Percentiles rank a stretch among this genome's conserved stretches.
These are phyloP conservation scores for Araneus ventricosus DNA, from an alignment of 1,140 invertebrate genomes.

Conservation along the genomic window DNA sequence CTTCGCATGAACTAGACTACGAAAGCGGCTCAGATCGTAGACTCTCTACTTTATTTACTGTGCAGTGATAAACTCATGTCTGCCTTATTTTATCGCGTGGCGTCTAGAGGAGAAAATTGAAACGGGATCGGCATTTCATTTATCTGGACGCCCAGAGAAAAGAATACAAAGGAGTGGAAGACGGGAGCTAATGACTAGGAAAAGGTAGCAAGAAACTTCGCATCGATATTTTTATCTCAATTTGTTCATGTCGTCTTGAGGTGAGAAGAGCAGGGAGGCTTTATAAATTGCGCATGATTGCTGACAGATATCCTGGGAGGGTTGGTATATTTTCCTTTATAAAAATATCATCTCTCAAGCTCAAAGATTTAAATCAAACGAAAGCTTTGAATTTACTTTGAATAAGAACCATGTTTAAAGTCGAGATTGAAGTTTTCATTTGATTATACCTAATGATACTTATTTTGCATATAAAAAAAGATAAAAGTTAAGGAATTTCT, in stretches of 20 bases:
- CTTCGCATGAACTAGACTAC: not conserved
- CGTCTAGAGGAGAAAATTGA: not conserved
- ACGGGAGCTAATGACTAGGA: not conserved
- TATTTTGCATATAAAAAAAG: too few relatives aligned
- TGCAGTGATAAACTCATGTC: not conserved
- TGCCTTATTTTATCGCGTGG: not conserved
- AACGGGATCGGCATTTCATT: conserved; percentile 1
- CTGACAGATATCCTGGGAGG: not conserved
- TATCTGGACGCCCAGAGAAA: not conserved
- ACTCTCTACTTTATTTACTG: not conserved
- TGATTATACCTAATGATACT: too few relatives aligned
- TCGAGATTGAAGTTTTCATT: too few relatives aligned
- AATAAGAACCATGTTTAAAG: too few relatives aligned
- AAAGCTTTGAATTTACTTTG: too few relatives aligned
- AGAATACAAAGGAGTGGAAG: not conserved
- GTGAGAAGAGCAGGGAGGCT: not conserved
- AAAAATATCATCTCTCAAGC: too few relatives aligned
- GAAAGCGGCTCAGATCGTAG: not conserved
- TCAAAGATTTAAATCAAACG: too few relatives aligned
- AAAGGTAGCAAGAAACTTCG: not conserved
- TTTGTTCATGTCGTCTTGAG: not conserved
- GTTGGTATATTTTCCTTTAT: too few relatives aligned
- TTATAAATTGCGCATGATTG: not conserved
- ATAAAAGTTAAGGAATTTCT: too few relatives aligned
- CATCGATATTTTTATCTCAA: not conserved